phyloP scores from a whole-genome alignment of 2,113 vertebrate species.

The Myiopsitta monachus region DNA sequence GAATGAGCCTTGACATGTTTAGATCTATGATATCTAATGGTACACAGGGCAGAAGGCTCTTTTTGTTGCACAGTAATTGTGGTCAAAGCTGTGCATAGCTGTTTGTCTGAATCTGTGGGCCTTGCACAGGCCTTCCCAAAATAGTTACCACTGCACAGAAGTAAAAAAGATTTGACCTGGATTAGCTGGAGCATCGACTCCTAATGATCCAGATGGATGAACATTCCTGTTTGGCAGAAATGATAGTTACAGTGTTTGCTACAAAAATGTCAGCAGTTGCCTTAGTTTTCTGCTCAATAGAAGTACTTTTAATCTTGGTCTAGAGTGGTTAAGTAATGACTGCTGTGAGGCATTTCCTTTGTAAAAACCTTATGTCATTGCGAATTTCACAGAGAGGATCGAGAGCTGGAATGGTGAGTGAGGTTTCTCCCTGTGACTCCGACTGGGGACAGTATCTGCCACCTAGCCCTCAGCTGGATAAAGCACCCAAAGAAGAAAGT shows the following conservation, averaged over 20 bases:
- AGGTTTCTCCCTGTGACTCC: not conserved
- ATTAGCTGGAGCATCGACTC: slow-evolving; percentile 12
- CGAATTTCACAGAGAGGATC: not conserved
- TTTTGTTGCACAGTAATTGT: not conserved
- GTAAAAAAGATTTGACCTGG: slow-evolving; percentile 44
- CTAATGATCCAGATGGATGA: slow-evolving; percentile 36
- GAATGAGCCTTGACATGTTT: not conserved
- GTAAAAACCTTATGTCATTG: not conserved
- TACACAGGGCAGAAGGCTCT: not conserved
- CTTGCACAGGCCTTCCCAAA: not conserved
- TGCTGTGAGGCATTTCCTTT: not conserved
- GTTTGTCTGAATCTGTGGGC: not conserved
- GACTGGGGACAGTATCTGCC: not conserved
- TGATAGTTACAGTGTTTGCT: not conserved
- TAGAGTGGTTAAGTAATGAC: not conserved
- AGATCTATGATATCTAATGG: not conserved
- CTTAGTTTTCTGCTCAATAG: not conserved
- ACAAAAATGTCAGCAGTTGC: not conserved
- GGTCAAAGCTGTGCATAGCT: not conserved
- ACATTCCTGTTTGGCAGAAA: not conserved
- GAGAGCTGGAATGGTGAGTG: not conserved
- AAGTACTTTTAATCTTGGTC: not conserved
- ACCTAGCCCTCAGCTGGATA: not conserved
- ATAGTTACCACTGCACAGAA: slow-evolving; percentile 13
- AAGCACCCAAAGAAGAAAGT: not conserved